These are phyloP conservation scores for Etheostoma cragini DNA, from an alignment of 2,113 vertebrate genomes.

Conservation along the genomic window DNA sequence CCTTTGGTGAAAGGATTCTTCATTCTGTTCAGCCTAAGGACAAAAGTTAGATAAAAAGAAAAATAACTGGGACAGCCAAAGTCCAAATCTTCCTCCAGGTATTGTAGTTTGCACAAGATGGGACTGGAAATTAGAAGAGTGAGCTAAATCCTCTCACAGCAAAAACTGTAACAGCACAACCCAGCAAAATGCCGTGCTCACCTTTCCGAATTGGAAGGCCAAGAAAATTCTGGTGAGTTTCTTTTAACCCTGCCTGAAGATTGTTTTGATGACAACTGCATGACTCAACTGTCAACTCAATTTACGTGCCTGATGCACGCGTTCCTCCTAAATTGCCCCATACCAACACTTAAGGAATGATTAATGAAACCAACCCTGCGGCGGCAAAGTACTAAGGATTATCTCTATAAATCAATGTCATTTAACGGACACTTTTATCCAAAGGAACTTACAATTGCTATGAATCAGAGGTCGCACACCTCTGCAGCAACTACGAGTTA, in stretches of 20 bases:
- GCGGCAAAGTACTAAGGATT: not conserved
- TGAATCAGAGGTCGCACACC: too few species aligned
- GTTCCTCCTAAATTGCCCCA: not conserved
- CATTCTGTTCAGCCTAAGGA: not conserved
- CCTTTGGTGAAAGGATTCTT: not conserved
- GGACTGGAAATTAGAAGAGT: conserved; percentile 16
- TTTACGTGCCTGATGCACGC: not conserved
- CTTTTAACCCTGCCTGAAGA: conserved; percentile 11
- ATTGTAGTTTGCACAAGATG: conserved; percentile 6
- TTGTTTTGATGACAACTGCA: conserved; percentile 23
- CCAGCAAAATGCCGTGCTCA: conserved; percentile 69
- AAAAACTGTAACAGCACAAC: conserved; percentile 17
- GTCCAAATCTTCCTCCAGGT: conserved; percentile 9
- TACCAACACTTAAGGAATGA: not conserved
- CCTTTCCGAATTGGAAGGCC: conserved; percentile 71
- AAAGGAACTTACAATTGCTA: too few species aligned
- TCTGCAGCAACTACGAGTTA: too few species aligned
- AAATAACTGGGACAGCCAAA: conserved; percentile 11
- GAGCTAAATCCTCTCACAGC: not conserved
- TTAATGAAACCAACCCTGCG: not conserved
- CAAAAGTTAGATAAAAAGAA: conserved; percentile 1
- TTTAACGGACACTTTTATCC: too few species aligned
- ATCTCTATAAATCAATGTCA: not conserved
- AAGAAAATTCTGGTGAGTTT: conserved; percentile 75
- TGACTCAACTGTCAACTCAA: not conserved